These are phyloP conservation scores for Lontra canadensis DNA, from an alignment of 2,113 vertebrate genomes.

Conservation along the genomic window DNA sequence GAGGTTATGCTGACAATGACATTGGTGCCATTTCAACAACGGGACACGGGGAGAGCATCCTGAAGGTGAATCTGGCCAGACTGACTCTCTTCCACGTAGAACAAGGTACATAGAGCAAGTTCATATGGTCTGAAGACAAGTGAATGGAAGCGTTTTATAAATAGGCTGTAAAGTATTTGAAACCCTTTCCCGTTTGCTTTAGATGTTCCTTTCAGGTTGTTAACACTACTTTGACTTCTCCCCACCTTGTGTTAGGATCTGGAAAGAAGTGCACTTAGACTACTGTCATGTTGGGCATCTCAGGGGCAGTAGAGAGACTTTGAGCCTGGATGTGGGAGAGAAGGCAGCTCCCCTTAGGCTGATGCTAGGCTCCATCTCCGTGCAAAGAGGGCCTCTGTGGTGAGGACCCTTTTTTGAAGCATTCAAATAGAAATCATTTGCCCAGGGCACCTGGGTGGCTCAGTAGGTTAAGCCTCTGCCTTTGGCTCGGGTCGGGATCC, in stretches of 20 bases:
- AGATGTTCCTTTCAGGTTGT: background rate
- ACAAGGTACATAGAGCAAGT: conserved; percentile 88
- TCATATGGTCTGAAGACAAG: accelerated
- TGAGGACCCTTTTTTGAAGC: background rate
- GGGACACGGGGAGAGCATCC: conserved; percentile 95
- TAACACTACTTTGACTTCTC: background rate
- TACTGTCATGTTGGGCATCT: background rate
- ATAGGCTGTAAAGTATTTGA: background rate
- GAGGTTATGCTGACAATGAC: conserved; percentile 94
- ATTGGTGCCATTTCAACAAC: conserved; percentile 93
- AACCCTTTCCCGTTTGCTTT: background rate
- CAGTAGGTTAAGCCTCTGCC: too few species aligned
- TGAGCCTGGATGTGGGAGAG: background rate
- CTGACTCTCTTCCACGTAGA: conserved; percentile 93
- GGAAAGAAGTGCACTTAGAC: background rate
- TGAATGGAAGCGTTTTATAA: accelerated
- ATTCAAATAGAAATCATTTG: background rate
- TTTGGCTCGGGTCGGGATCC: too few species aligned
- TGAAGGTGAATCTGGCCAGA: conserved; percentile 94
- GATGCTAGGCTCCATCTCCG: background rate
- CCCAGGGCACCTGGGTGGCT: background rate
- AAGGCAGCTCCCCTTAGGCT: too few species aligned
- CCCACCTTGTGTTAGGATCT: background rate
- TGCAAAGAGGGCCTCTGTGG: background rate
- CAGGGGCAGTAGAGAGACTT: background rate